These are phyloP conservation scores for Oryzaephilus surinamensis DNA, from an alignment of 1,140 invertebrate genomes.

Conservation along the genomic window DNA sequence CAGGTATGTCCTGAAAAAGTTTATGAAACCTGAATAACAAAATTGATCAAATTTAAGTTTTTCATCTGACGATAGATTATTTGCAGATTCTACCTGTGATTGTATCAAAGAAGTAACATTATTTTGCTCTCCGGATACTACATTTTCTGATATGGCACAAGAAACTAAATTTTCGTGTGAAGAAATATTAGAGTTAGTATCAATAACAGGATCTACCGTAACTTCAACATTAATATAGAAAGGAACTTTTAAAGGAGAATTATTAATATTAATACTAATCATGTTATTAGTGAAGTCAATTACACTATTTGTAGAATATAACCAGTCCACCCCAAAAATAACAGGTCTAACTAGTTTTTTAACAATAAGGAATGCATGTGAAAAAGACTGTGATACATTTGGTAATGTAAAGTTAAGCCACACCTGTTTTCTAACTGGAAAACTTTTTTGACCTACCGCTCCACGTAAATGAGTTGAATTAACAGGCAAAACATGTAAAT, in stretches of 20 bases:
- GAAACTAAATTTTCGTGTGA: background rate
- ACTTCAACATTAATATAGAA: background rate
- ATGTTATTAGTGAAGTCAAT: conserved; percentile 1
- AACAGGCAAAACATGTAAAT: too few relatives aligned
- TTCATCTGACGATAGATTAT: background rate
- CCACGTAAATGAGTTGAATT: conserved; percentile 2
- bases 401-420: background rate
- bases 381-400: too few relatives aligned
- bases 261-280: background rate
- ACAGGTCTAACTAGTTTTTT: conserved; percentile 5
- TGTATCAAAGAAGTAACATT: background rate
- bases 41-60: background rate
- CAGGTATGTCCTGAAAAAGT: conserved; percentile 12
- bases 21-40: conserved; percentile 2
- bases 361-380: background rate
- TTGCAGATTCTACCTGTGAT: background rate
- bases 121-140: too few relatives aligned
- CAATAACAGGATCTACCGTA: background rate
- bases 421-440: background rate
- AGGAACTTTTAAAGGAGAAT: background rate
- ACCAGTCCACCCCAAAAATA: conserved; percentile 7
- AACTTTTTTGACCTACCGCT: conserved; percentile 5
- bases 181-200: background rate
- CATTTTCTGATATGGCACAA: background rate
- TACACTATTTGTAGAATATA: background rate